Base-by-base conservation (phyloP, 2,888 invertebrate species). In the Pristionchus arcanus region DNA sequence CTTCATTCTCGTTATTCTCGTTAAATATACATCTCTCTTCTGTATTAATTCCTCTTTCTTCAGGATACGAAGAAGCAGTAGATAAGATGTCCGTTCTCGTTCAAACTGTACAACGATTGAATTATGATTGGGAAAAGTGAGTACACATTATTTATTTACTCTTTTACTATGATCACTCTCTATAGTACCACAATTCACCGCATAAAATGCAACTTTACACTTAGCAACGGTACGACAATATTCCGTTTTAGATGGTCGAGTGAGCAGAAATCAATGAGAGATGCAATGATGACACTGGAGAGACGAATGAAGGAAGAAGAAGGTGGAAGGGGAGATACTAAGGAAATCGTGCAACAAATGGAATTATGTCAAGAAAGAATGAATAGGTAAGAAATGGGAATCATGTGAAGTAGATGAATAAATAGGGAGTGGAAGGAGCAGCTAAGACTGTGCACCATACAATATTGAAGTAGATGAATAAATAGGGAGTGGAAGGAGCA, bases 361-460 rank as follows among this genome's bases (percentile, higher is more conserved):
- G 92, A 92, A 66, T 89, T 92, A 90, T 93, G 93, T 87, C 92
- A 93, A 77, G 92, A 93, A 74, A 81, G 93, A 83, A 92, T 93
- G 92, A 90, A 93, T 86, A 92, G 90, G 91, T 91, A 88, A 49
- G 25, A 55, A 19, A 31, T 2, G 15, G 15, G 77, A 13, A 16
- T 42, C 5, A 77, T 77, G 31, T 42, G 42, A 77, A 15, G 31
- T 7, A 25, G 59, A 25, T 21, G 59, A 13, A 19, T 16, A 25
- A 59, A 21, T 19, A 59, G 19, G 13, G 42, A 49, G 13, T 49
- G 11, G 42, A 49, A 49, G 5, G 42, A 49, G 42, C 42, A 49
- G 4, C 42, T 49, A 42, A 42, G 42, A 42, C 42, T 42, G 9
- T 42, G 42, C 42, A 5, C 42, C 21, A 21, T 77, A 77, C 37